Evolutionary conservation across 2,797 vertebrate genomes (phyloP), one percentile per base, ranked within the genome.

Genomic region (Molossus alvarezi): DNA sequence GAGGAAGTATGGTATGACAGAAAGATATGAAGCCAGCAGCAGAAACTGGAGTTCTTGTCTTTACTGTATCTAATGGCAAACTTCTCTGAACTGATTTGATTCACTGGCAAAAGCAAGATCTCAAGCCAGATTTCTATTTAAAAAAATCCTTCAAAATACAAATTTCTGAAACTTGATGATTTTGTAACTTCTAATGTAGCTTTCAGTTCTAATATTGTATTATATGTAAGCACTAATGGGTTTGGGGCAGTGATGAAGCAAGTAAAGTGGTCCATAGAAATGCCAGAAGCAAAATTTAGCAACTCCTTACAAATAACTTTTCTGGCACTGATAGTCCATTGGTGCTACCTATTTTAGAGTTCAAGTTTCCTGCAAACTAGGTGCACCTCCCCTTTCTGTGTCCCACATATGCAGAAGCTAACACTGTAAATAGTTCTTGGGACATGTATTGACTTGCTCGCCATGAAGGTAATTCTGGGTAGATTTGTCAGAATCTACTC

Each of bases 71-170:
- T 65, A 57, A 71, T 13, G 41, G 37, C 20, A 80, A 29, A 64
- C 18, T 20, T 96, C 23, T 71, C 25, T 93, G 73, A 91, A 60
- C 18, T 65, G 12, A 76, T 75, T 6, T 80, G 33, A 80, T 64
- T 86, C 17, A 15, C n/a, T 53, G 9, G 9, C 33, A 41, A 85
- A 87, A 80, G 58, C 53, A 89, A 94, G 20, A 71, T 27, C 17
- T 77, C 73, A 83, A 88, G 37, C 29, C 25, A 58, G 13, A 76
- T 53, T 89, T 89, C 21, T 86, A 4, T 80, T 45, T 5, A 79
- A 57, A 86, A 90, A 57, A 57, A 85, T 60, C 37, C n/a, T 83
- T 89, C 20, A 58, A 58, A 57, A 86, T 91, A 55, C 86, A 75
- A 72, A 64, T 45, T 69, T 92, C 25, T 62, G 83, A 83, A 93